Conservation (phyloP, 2,797 vertebrate species). For the Malurus leucopterus region DNA sequence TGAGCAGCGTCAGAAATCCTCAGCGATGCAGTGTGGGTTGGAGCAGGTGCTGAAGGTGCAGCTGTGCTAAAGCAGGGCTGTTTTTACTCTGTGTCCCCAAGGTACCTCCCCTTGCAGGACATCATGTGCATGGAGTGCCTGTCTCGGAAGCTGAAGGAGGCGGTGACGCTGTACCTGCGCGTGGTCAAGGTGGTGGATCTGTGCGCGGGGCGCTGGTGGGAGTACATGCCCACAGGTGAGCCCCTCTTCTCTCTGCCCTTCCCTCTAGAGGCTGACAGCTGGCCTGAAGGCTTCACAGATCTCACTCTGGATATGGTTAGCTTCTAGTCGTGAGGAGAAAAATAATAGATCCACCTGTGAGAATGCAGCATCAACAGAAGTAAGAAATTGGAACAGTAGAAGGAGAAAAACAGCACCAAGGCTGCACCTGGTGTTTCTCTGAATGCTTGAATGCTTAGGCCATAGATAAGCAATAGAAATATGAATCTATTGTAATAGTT, state of each 20-base stretch:
- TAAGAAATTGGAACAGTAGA: too few relatives aligned
- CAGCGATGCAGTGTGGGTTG: neutral
- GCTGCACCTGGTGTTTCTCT: too few relatives aligned
- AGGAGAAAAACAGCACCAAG: too few relatives aligned
- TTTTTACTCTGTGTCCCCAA: slow-evolving; percentile 67
- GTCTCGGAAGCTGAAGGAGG: slow-evolving; percentile 92
- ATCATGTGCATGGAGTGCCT: slow-evolving; percentile 99
- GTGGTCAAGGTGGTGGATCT: slow-evolving; percentile 96
- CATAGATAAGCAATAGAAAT: too few relatives aligned
- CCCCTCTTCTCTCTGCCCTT: neutral
- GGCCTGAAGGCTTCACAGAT: too few relatives aligned
- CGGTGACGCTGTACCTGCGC: slow-evolving; percentile 90
- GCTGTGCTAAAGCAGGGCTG: slow-evolving; percentile 33
- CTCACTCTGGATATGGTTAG: too few relatives aligned
- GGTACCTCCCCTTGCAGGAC: slow-evolving; percentile 97
- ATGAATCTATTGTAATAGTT: too few relatives aligned
- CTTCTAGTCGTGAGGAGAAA: too few relatives aligned
- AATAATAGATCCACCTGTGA: too few relatives aligned
- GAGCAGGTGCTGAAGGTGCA: neutral
- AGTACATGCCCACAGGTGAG: slow-evolving; percentile 97
- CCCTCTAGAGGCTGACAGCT: too few relatives aligned
- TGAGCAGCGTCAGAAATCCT: neutral
- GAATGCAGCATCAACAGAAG: too few relatives aligned
- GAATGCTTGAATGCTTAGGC: too few relatives aligned
- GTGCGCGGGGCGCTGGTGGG: slow-evolving; percentile 97